Conservation (phyloP, 1,140 invertebrate species). For the Drosophila lini region DNA sequence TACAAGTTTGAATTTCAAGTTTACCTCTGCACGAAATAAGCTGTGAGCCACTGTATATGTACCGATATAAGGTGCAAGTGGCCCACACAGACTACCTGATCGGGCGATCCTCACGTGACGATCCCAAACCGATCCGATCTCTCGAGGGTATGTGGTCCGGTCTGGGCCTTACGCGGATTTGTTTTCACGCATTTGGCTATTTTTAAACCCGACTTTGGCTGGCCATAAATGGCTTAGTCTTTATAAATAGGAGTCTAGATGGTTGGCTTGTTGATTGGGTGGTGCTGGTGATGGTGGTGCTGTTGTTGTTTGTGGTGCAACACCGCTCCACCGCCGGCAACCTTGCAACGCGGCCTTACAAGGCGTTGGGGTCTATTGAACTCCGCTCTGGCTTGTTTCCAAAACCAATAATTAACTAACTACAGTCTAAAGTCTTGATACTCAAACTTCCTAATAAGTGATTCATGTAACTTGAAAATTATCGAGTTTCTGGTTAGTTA, state of each 20-base stretch:
- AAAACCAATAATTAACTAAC: conserved; percentile 34
- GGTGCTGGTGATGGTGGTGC: not conserved
- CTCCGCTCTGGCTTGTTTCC: conserved; percentile 38
- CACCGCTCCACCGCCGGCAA: conserved; percentile 49
- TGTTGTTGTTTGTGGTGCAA: conserved; percentile 22
- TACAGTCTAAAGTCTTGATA: conserved; percentile 3
- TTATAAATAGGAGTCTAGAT: conserved; percentile 41
- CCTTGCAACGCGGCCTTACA: conserved; percentile 72
- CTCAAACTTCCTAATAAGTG: not conserved
- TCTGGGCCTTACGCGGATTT: conserved; percentile 53
- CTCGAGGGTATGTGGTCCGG: conserved; percentile 1
- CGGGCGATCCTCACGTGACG: conserved; percentile 51
- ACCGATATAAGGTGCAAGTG: conserved; percentile 19
- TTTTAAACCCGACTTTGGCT: conserved; percentile 53
- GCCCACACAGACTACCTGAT: conserved; percentile 48
- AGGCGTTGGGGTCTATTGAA: conserved; percentile 69
- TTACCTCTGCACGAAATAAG: too few relatives aligned
- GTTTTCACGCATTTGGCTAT: conserved; percentile 44
- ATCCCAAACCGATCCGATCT: conserved; percentile 13
- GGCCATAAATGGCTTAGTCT: conserved; percentile 53
- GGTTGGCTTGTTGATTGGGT: not conserved
- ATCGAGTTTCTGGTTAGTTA: not conserved
- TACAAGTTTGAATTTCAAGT: too few relatives aligned
- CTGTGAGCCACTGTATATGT: too few relatives aligned
- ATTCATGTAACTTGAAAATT: not conserved